phyloP scores from a whole-genome alignment of 2,888 invertebrate genomes.

The Athrips mouffetella region DNA sequence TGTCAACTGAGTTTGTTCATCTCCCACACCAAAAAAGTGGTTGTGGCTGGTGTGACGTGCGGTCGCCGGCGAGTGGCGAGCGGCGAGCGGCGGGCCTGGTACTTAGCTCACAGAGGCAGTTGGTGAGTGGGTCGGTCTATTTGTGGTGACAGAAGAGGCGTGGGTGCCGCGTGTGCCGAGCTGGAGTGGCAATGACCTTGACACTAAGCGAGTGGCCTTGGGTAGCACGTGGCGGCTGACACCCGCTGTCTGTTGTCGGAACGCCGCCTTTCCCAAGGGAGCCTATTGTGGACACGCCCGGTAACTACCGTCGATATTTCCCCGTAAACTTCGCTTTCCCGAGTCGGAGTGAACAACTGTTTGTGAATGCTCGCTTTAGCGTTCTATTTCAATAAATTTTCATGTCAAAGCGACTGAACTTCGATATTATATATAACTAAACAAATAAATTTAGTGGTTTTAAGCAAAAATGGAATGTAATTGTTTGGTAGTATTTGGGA shows the following conservation, averaged over 20 bases:
- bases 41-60: constrained; percentile 23
- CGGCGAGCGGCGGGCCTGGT: constrained; percentile 50
- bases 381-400: background rate
- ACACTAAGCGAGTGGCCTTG: constrained; percentile 79
- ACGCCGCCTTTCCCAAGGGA: constrained; percentile 78
- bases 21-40: constrained; percentile 32
- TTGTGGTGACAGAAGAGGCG: constrained; percentile 77
- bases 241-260: constrained; percentile 78
- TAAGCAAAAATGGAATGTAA: too few relatives aligned
- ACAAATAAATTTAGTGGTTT: constrained; percentile 8
- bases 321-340: constrained; percentile 8
- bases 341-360: background rate
- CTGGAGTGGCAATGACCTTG: constrained; percentile 79
- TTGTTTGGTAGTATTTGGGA: too few relatives aligned
- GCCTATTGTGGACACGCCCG: constrained; percentile 69
- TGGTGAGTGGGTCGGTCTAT: constrained; percentile 68
- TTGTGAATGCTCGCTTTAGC: background rate
- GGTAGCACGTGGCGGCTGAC: constrained; percentile 79
- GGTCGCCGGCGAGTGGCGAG: constrained; percentile 38
- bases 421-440: constrained; percentile 6
- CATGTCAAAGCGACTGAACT: background rate
- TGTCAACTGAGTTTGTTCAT: constrained; percentile 23
- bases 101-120: constrained; percentile 50
- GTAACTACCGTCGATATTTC: constrained; percentile 37
- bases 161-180: constrained; percentile 76